Base-by-base conservation (phyloP, 2,888 invertebrate species). In the Trissonchulus sp. region DNA sequence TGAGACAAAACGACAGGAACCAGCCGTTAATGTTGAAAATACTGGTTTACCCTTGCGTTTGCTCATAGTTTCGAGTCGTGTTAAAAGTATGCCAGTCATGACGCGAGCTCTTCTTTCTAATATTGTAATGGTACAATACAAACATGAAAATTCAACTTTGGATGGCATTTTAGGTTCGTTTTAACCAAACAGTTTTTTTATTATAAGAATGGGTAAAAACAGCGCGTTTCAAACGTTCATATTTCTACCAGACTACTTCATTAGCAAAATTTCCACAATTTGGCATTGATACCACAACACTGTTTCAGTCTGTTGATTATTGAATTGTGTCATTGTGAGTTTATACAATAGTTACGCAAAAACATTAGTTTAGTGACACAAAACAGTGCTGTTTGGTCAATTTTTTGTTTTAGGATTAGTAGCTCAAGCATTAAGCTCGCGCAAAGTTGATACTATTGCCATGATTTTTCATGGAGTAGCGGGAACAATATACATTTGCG, bases 71-170 rank as follows among this genome's bases (percentile, higher is more conserved):
- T 73, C 73, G 15, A 73, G 60, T 48, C 60, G 82, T 77, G 81
- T 83, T n/a, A 79, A 83, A 63, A 83, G 83, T 77, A 81, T 79
- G 35, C 76, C 80, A 1, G 79, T 81, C 1, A 78, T 85, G 63
- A 78, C 83, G 72, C 79, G 81, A 65, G 83, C 84, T 18, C 75
- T 84, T 23, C 78, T 80, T 62, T 80, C 81, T 1, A 82, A 82
- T 63, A 82, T 84, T 28, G 80, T 79, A 0, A 79, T 81, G 60
- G 78, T 85, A 30, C 83, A 81, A 63, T 85, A 84, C 77, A 84
- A 83, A 76, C 83, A 83, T 78, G 84, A 85, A 63, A 81, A 78
- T 60, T 79, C 81, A 0, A 79, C 83, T 1, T 77, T 84, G 68
- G 83, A 84, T 1, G 80, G 78, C 23, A 79, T 84, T 68, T 78